These are phyloP conservation scores for Rhysida immarginata DNA, from an alignment of 1,140 invertebrate species.

Conservation along the genomic window DNA sequence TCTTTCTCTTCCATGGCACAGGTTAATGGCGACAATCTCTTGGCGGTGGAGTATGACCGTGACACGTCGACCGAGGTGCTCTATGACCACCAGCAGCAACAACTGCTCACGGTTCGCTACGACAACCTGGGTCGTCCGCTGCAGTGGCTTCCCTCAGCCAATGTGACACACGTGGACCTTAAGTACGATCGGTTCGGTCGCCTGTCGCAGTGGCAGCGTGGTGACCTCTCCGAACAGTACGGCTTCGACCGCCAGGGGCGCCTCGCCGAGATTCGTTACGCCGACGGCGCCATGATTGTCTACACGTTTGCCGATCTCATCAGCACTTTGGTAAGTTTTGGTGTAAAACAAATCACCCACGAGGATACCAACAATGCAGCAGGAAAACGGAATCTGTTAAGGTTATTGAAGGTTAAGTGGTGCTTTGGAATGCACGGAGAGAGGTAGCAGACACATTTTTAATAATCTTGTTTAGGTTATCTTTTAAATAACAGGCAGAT, in stretches of 20 bases:
- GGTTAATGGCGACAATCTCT: conserved; percentile 77
- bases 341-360: too few relatives aligned
- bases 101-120: conserved; percentile 80
- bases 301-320: conserved; percentile 80
- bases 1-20: too few relatives aligned
- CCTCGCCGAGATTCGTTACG: conserved; percentile 70
- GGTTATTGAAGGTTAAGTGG: too few relatives aligned
- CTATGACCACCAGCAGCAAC: conserved; percentile 63
- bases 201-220: conserved; percentile 80
- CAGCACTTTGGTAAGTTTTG: conserved; percentile 48
- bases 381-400: too few relatives aligned
- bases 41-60: conserved; percentile 83
- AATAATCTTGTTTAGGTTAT: background rate
- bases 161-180: conserved; percentile 63
- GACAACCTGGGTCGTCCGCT: conserved; percentile 76
- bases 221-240: conserved; percentile 71
- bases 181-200: conserved; percentile 85
- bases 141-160: conserved; percentile 63
- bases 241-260: conserved; percentile 72
- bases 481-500: too few relatives aligned
- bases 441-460: too few relatives aligned
- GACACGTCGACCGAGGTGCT: conserved; percentile 76
- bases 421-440: too few relatives aligned
- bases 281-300: conserved; percentile 66
- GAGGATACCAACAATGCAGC: too few relatives aligned